Base-by-base conservation (phyloP, 2,888 invertebrate genomes). In the Embidobia sp. region DNA sequence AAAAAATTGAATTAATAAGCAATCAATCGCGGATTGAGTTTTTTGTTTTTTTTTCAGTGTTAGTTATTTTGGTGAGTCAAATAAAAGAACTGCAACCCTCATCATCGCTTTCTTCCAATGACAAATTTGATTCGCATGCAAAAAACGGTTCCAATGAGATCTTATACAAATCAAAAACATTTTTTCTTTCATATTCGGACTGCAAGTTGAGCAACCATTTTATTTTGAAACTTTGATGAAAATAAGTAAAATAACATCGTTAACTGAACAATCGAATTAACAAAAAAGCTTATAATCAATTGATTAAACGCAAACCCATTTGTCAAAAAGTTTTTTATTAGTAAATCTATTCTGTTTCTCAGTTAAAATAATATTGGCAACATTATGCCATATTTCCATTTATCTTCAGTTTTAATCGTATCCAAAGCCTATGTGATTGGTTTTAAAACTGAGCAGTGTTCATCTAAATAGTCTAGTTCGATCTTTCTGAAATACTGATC, bases 351-450 rank as follows among this genome's bases (percentile, higher is more conserved):
- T n/a, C n/a, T n/a, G n/a, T n/a, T n/a, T n/a, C n/a, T n/a, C n/a
- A n/a, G n/a, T n/a, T n/a, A n/a, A n/a, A n/a, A n/a, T n/a, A n/a
- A n/a, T n/a, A 22, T 35, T 2, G 51, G 22, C 18, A 51, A 35
- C 10, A 22, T 6, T 1, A 51, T 35, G 7, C 35, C 51, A 16
- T 37, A 55, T 11, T 26, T 37, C 5, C 26, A 55, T 6, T 2
- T 15, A 5, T 37, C 7, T 19, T 51, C 51, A 3, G 2, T 3
- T 16, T 51, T 33, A 6, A 55, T 8, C 16, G n/a, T 15, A 18
- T 55, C 55, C 7, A 55, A 16, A 15, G 55, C 27, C 8, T 27
- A n/a, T 3, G 55, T 35, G 3, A 55, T 40, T 1, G 55, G 55
- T 13, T 55, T 37, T 18, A 55, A 27, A 13, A 55, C 55, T 3